Conservation (phyloP, 2,888 invertebrate genomes). For the Agrotis segetum region DNA sequence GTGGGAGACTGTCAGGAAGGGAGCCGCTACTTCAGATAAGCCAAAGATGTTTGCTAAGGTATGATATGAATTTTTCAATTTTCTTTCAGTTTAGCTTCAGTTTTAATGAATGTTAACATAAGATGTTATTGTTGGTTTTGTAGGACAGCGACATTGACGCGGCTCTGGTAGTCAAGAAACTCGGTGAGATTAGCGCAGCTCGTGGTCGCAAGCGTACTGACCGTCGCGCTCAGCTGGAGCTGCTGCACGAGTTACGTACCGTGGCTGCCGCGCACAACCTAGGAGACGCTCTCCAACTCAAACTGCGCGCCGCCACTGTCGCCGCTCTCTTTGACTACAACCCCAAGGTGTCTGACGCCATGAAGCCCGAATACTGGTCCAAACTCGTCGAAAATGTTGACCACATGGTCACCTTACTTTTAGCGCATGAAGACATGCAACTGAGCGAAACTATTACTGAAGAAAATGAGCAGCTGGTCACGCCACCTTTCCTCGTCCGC, state of each 20-base stretch:
- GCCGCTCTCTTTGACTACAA: conserved; percentile 99
- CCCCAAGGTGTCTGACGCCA: conserved; percentile 98
- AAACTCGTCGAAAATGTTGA: conserved; percentile 96
- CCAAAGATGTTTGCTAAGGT: conserved; percentile 99
- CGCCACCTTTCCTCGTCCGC: conserved; percentile 94
- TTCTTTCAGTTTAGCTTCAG: not conserved
- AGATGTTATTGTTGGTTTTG: conserved; percentile 2
- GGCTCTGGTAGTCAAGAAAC: conserved; percentile 97
- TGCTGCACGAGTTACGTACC: conserved; percentile 96
- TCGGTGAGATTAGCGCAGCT: conserved; percentile 98
- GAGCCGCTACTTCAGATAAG: conserved; percentile 96
- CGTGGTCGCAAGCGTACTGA: conserved; percentile 99
- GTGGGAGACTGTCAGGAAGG: conserved; percentile 98
- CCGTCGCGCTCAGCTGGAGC: conserved; percentile 98
- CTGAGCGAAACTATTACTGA: conserved; percentile 97
- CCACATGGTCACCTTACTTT: conserved; percentile 95
- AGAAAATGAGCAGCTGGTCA: conserved; percentile 95
- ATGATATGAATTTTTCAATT: conserved; percentile 7
- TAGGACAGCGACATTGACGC: conserved; percentile 99
- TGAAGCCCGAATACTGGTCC: conserved; percentile 99
- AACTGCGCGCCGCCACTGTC: conserved; percentile 98
- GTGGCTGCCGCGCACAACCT: conserved; percentile 97
- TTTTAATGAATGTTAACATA: too few relatives aligned
- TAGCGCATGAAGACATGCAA: conserved; percentile 94
- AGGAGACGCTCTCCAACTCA: conserved; percentile 97